Evolutionary conservation across 2,888 invertebrate genomes (phyloP).

Genomic region (Drosophila lacicola): DNA sequence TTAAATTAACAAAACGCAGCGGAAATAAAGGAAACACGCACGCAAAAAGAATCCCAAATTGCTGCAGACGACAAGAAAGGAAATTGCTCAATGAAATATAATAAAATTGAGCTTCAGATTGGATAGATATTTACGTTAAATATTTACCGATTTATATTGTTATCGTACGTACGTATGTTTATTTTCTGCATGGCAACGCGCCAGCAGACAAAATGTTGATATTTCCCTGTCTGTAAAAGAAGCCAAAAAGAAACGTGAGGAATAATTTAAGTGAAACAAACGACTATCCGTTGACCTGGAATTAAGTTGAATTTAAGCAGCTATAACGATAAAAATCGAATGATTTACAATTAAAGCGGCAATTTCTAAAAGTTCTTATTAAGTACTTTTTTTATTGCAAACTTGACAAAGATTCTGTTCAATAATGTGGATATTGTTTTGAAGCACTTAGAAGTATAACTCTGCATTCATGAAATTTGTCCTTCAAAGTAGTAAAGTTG

Average conservation of each 20-base stretch:
- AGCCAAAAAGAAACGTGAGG: constrained; percentile 4
- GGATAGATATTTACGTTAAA: constrained; percentile 34
- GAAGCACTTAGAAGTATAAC: too few relatives aligned
- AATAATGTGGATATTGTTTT: too few relatives aligned
- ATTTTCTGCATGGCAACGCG: constrained; percentile 34
- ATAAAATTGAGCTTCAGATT: constrained; percentile 27
- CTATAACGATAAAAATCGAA: too few relatives aligned
- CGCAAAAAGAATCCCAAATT: neutral
- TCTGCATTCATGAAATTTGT: too few relatives aligned
- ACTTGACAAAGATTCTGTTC: too few relatives aligned
- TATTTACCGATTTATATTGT: constrained; percentile 44
- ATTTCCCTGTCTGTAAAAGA: constrained; percentile 14
- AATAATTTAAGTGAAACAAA: neutral
- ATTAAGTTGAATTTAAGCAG: too few relatives aligned
- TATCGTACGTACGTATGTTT: constrained; percentile 15
- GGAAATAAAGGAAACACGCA: constrained; percentile 39
- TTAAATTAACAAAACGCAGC: constrained; percentile 42
- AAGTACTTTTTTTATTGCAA: too few relatives aligned
- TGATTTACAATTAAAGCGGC: too few relatives aligned
- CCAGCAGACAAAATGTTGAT: constrained; percentile 37
- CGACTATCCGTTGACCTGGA: constrained; percentile 7
- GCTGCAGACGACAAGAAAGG: constrained; percentile 42
- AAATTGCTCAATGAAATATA: constrained; percentile 2
- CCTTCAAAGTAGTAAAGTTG: too few relatives aligned
- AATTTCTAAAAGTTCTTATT: too few relatives aligned